phyloP scores from a whole-genome alignment of 2,797 vertebrate genomes.

The Neosilurus hyrtlii region DNA sequence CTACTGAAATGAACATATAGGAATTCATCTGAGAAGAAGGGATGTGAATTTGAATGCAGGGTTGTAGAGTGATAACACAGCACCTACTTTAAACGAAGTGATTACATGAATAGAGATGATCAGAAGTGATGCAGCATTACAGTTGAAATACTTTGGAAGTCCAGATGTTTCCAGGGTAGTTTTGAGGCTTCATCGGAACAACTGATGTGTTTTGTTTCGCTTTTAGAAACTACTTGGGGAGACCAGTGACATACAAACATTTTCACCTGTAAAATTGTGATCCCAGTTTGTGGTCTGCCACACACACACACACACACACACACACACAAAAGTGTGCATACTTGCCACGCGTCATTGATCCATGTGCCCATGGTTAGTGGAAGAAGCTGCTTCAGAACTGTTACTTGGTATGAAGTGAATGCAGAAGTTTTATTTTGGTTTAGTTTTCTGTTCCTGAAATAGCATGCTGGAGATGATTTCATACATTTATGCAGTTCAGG shows the following conservation, averaged over 20 bases:
- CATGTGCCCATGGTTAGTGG: background rate
- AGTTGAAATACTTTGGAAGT: background rate
- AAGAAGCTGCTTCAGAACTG: background rate
- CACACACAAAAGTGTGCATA: background rate
- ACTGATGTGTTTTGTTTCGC: background rate
- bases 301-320: background rate
- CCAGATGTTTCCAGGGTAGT: slow-evolving; percentile 5
- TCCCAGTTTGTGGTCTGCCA: background rate
- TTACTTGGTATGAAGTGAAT: slow-evolving; percentile 49
- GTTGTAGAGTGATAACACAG: background rate
- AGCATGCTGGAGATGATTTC: slow-evolving; percentile 19
- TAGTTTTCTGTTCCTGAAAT: slow-evolving; percentile 52
- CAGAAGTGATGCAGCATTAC: background rate
- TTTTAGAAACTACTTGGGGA: background rate
- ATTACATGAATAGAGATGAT: too few species aligned
- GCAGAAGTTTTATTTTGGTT: slow-evolving; percentile 46
- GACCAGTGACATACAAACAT: too few species aligned
- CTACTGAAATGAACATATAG: too few species aligned
- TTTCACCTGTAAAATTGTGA: background rate
- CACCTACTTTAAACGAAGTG: background rate
- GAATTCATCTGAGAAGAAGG: too few species aligned
- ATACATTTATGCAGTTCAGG: background rate
- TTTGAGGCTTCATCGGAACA: background rate
- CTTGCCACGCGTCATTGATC: background rate
- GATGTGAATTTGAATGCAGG: too few species aligned